A percentile compares a stretch with the other conserved stretches of the same genome.
Conservation (phyloP, 2,888 invertebrate species). For the Mythimna albipuncta region DNA sequence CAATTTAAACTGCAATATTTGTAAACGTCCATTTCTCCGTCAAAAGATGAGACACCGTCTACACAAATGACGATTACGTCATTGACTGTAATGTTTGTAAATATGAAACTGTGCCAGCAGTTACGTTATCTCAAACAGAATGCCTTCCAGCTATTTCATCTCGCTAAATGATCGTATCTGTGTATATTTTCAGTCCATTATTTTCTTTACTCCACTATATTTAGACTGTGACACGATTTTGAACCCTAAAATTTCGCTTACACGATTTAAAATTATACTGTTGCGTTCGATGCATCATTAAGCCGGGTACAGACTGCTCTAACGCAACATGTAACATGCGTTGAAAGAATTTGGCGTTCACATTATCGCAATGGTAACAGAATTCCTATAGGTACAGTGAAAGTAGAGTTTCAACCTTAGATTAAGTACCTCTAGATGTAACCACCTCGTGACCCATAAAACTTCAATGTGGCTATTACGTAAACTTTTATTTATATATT, state of each 20-base stretch:
- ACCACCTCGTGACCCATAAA: no score
- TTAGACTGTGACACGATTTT: constrained; percentile 13
- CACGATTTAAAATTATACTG: constrained; percentile 18
- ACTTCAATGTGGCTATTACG: no score
- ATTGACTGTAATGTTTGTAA: constrained; percentile 55
- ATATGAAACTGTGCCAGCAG: constrained; percentile 54
- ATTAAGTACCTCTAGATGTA: no score
- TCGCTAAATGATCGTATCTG: constrained; percentile 42
- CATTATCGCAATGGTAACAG: no score
- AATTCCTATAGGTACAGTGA: no score
- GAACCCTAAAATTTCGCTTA: fast-evolving
- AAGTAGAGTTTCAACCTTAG: no score
- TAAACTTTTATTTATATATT: no score
- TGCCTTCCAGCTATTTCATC: constrained; percentile 59
- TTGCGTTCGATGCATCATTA: not conserved
- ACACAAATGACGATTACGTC: constrained; percentile 47
- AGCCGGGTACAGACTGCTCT: no score
- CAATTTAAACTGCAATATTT: constrained; percentile 2
- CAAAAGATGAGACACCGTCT: constrained; percentile 11
- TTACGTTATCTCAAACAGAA: constrained; percentile 54
- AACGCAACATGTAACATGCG: no score
- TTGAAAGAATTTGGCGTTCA: no score
- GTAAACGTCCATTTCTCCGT: constrained; percentile 16
- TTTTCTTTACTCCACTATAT: constrained; percentile 23
- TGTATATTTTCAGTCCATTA: constrained; percentile 53